A percentile compares a stretch with the other conserved stretches of the same genome.
Conservation (phyloP, 2,888 invertebrate genomes). For the Ectemnius cavifrons region DNA sequence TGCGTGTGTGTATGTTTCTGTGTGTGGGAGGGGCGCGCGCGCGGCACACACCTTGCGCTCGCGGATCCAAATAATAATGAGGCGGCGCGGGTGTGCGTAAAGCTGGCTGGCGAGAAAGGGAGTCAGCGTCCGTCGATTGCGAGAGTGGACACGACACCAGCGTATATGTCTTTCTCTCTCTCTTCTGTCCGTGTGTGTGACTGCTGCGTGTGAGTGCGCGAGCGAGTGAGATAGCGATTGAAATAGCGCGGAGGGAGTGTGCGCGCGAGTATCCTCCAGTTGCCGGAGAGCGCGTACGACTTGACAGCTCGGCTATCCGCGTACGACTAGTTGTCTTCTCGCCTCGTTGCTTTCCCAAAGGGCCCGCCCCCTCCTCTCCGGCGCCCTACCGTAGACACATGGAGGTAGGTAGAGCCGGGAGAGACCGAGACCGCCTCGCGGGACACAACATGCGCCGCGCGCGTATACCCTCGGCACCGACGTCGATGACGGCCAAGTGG, state of each 20-base stretch:
- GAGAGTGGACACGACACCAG: no score
- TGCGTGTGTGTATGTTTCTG: no score
- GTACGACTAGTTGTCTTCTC: constrained; percentile 74
- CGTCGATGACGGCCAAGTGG: constrained; percentile 15
- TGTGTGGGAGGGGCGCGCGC: no score
- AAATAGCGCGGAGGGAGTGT: constrained; percentile 20
- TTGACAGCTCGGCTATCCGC: constrained; percentile 73
- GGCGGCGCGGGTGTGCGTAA: constrained; percentile 13
- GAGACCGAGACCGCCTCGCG: constrained; percentile 53
- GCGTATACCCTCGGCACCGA: constrained; percentile 38
- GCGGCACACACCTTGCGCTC: constrained; percentile 13
- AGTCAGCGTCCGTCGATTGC: no score
- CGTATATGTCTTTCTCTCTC: no score
- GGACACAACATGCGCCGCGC: constrained; percentile 56
- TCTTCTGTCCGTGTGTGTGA: no score
- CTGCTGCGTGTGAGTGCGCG: background rate
- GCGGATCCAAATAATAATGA: constrained; percentile 36
- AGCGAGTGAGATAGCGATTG: background rate
- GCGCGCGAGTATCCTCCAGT: constrained; percentile 24
- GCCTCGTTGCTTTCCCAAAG: constrained; percentile 75
- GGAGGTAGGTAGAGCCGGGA: constrained; percentile 57
- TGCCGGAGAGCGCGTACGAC: constrained; percentile 51
- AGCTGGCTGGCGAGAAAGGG: constrained; percentile 5
- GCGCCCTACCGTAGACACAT: constrained; percentile 58
- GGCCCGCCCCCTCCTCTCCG: constrained; percentile 68